Evolutionary conservation across 2,888 invertebrate species (phyloP).

Genomic region (Callosobruchus maculatus): DNA sequence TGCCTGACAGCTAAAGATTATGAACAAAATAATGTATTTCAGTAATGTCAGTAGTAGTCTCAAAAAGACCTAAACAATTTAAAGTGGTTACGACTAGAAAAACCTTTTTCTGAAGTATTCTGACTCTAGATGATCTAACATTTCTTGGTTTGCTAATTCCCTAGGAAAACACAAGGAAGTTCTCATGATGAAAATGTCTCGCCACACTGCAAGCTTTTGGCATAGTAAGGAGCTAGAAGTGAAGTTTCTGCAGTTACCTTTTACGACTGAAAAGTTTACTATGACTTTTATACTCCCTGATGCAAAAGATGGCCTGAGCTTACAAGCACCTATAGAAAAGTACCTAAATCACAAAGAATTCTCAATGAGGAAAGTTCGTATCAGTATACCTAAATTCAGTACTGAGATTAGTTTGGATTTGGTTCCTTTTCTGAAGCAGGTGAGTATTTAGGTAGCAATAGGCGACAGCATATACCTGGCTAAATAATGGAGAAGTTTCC

Average conservation of each 20-base stretch:
- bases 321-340: conserved; percentile 16
- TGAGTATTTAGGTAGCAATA: conserved; percentile 9
- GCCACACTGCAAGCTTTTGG: conserved; percentile 24
- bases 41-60: no score
- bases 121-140: neutral
- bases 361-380: conserved; percentile 13
- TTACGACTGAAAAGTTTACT: conserved; percentile 22
- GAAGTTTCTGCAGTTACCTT: conserved; percentile 34
- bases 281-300: conserved; percentile 31
- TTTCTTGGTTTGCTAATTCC: neutral
- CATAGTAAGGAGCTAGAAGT: conserved; percentile 27
- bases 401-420: conserved; percentile 20
- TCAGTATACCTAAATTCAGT: conserved; percentile 26
- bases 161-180: neutral
- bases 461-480: no score
- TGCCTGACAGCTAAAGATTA: no score
- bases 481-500: no score
- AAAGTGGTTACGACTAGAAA: no score
- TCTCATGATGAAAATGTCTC: neutral
- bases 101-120: no score
- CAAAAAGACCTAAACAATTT: no score
- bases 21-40: no score
- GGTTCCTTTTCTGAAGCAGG: conserved; percentile 21
- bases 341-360: conserved; percentile 17
- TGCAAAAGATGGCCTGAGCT: conserved; percentile 21